A percentile compares a stretch with the other conserved stretches of the same genome.
Evolutionary conservation across 2,888 invertebrate species (phyloP).

Genomic region (Ormyrus thymus): DNA sequence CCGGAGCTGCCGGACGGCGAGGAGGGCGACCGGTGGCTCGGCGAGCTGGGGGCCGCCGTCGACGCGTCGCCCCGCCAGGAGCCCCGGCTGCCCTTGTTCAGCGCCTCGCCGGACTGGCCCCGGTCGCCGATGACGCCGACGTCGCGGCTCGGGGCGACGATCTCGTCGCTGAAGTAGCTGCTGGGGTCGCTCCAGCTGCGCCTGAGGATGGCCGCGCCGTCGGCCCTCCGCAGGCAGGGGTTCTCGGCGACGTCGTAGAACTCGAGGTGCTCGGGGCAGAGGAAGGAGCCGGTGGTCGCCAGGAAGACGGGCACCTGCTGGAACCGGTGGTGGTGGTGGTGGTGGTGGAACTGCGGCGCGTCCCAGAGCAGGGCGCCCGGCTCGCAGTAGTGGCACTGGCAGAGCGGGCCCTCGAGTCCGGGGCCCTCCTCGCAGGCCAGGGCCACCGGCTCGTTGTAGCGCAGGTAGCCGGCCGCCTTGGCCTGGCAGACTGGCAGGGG

Average conservation of each 20-base stretch:
- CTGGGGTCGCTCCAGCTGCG: constrained; percentile 82
- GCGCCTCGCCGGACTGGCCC: constrained; percentile 63
- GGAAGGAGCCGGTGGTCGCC: constrained; percentile 54
- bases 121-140: constrained; percentile 72
- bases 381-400: constrained; percentile 87
- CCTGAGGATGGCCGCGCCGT: constrained; percentile 70
- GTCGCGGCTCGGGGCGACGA: constrained; percentile 71
- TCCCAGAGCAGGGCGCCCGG: constrained; percentile 86
- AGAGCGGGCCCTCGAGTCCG: constrained; percentile 74
- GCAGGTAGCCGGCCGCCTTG: constrained; percentile 53
- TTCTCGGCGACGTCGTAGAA: constrained; percentile 71
- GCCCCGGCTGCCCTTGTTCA: constrained; percentile 60
- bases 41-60: constrained; percentile 60
- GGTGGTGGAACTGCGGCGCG: constrained; percentile 67
- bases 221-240: constrained; percentile 65
- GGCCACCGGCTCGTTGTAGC: constrained; percentile 54
- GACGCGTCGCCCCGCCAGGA: constrained; percentile 71
- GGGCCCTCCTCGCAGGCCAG: constrained; percentile 62
- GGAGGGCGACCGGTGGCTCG: constrained; percentile 51
- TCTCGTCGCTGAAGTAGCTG: constrained; percentile 72
- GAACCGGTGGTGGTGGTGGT: constrained; percentile 59
- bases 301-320: constrained; percentile 58
- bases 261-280: constrained; percentile 61
- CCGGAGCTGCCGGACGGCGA: constrained; percentile 56
- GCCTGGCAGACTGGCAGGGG: constrained; percentile 60